These are phyloP conservation scores for Conops quadrifasciatus DNA, from an alignment of 2,888 invertebrate genomes.

Conservation along the genomic window DNA sequence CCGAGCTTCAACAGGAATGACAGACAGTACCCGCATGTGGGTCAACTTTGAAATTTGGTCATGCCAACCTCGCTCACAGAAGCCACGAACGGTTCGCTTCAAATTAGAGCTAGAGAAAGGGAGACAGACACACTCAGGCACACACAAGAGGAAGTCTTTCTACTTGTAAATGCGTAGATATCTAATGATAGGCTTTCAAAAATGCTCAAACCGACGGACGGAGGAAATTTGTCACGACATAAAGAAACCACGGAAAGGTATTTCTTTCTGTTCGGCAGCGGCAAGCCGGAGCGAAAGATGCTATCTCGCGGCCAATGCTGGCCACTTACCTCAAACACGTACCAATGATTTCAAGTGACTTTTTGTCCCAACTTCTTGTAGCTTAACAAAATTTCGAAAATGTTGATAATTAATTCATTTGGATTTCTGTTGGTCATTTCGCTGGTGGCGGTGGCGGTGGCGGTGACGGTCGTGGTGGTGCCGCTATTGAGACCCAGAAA, in stretches of 20 bases:
- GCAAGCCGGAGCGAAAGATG: constrained; percentile 11
- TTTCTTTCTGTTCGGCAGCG: constrained; percentile 13
- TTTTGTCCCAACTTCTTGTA: constrained; percentile 31
- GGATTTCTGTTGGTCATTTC: constrained; percentile 43
- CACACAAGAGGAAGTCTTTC: constrained; percentile 1
- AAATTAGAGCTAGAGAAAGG: too few relatives aligned
- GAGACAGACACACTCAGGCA: too few relatives aligned
- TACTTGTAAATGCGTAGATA: constrained; percentile 37
- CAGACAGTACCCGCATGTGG: constrained; percentile 11
- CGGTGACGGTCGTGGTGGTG: constrained; percentile 38
- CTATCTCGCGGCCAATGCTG: constrained; percentile 23
- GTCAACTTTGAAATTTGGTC: neutral
- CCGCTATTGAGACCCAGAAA: constrained; percentile 4
- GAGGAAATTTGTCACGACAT: constrained; percentile 60
- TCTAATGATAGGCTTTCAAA: constrained; percentile 57
- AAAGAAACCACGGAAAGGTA: constrained; percentile 38
- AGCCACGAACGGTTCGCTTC: neutral
- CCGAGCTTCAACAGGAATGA: constrained; percentile 10
- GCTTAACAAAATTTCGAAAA: constrained; percentile 50
- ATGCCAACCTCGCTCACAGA: neutral
- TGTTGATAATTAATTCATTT: constrained; percentile 61
- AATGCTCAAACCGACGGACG: constrained; percentile 53
- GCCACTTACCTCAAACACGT: constrained; percentile 12
- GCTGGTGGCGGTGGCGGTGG: constrained; percentile 42
- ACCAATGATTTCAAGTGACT: constrained; percentile 18